These are phyloP conservation scores for Trichonephila inaurata DNA, from an alignment of 1,140 invertebrate genomes.

Conservation along the genomic window DNA sequence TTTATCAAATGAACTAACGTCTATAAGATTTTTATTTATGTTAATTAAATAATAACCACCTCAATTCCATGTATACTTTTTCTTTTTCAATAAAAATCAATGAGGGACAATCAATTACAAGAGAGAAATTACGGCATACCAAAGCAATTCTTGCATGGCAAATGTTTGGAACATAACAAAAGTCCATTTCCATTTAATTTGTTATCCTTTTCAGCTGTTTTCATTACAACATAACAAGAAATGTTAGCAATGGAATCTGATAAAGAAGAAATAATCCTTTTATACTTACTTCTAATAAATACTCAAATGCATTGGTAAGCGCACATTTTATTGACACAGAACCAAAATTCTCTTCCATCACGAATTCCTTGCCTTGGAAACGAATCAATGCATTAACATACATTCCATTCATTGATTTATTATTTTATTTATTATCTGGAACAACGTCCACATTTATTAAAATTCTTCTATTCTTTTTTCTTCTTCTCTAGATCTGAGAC, in stretches of 20 bases:
- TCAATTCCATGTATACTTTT: too few relatives aligned
- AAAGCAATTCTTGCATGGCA: too few relatives aligned
- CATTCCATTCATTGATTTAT: neutral
- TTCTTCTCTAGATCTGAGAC: neutral
- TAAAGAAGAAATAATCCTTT: neutral
- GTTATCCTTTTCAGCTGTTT: neutral
- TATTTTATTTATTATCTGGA: slow-evolving; percentile 19
- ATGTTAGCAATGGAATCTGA: neutral
- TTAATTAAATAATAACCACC: too few relatives aligned
- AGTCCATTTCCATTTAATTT: too few relatives aligned
- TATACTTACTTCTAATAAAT: neutral
- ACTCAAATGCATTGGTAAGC: neutral
- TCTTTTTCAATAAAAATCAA: too few relatives aligned
- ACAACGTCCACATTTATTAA: neutral
- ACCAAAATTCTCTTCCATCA: neutral
- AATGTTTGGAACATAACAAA: too few relatives aligned
- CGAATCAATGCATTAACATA: neutral
- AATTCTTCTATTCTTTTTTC: neutral
- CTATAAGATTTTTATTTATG: too few relatives aligned
- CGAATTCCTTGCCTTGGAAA: neutral
- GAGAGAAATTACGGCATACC: too few relatives aligned
- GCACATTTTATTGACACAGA: neutral
- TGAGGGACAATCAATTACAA: too few relatives aligned
- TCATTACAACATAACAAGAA: neutral
- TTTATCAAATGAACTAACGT: too few relatives aligned